Percentiles rank a stretch among this genome's conserved stretches.
Conservation (phyloP, 1,140 invertebrate species). For the Caenorhabditis briggsae region DNA sequence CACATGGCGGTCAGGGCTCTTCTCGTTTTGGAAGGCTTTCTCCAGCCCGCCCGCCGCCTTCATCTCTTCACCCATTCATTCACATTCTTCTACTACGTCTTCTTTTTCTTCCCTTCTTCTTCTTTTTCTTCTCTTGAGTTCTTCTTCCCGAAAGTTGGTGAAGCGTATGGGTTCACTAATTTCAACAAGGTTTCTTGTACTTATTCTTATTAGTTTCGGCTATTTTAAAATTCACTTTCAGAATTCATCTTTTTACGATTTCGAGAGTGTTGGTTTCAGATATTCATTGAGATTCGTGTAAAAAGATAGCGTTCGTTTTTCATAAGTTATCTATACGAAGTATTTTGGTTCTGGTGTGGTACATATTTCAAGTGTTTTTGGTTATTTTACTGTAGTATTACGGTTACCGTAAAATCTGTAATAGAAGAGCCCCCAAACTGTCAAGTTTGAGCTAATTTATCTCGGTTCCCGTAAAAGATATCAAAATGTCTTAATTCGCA, state of each 20-base stretch:
- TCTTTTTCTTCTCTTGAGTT: constrained; percentile 1
- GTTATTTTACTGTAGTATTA: too few relatives aligned
- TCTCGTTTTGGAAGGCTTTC: constrained; percentile 31
- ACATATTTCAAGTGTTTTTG: too few relatives aligned
- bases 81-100: constrained; percentile 41
- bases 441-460: too few relatives aligned
- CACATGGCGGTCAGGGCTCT: constrained; percentile 41
- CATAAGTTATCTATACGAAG: too few relatives aligned
- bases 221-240: background rate
- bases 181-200: constrained; percentile 4
- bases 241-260: background rate
- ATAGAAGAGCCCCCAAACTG: too few relatives aligned
- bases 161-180: constrained; percentile 20
- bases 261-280: background rate
- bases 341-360: too few relatives aligned
- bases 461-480: too few relatives aligned
- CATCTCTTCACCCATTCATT: constrained; percentile 56
- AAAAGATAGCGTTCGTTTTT: background rate
- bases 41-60: background rate
- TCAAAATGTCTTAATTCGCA: too few relatives aligned
- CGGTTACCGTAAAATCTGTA: too few relatives aligned
- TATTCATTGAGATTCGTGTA: background rate
- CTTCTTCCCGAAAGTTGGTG: constrained; percentile 42
- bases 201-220: background rate
- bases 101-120: background rate